Percentiles rank a stretch among this genome's conserved stretches.
These are phyloP conservation scores for Homarus americanus DNA, from an alignment of 1,140 invertebrate genomes.

Conservation along the genomic window DNA sequence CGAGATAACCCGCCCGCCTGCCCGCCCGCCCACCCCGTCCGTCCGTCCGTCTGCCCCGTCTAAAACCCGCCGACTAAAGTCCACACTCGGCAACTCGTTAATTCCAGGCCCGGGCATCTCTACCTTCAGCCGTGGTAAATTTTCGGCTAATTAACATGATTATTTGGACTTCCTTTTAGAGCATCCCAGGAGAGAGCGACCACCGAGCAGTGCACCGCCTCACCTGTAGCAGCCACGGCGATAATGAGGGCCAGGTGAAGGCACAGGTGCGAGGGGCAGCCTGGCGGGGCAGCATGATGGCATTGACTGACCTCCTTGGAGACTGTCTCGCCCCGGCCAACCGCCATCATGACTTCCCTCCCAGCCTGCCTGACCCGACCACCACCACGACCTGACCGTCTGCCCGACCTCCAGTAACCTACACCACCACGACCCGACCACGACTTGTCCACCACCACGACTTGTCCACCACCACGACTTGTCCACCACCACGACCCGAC, in stretches of 20 bases:
- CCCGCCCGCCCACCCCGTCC: too few relatives aligned
- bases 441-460: too few relatives aligned
- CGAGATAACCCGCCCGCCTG: neutral
- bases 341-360: neutral
- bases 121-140: neutral
- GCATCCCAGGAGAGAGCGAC: neutral
- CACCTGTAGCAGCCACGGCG: neutral
- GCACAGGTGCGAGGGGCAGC: neutral
- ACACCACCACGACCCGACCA: neutral
- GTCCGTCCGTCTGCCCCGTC: too few relatives aligned
- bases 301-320: neutral
- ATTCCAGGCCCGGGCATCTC: neutral
- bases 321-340: neutral
- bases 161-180: conserved; percentile 9
- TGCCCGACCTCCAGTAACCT: neutral
- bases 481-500: too few relatives aligned
- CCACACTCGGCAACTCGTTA: neutral
- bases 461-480: too few relatives aligned
- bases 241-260: neutral
- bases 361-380: neutral
- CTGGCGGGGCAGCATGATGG: neutral
- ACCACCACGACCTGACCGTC: neutral
- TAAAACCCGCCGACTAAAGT: neutral
- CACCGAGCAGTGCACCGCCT: neutral
- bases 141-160: conserved; percentile 22